Percentiles rank a stretch among this genome's conserved stretches.
phyloP scores from a whole-genome alignment of 1,140 invertebrate species.

The Schlechtendalia chinensis region DNA sequence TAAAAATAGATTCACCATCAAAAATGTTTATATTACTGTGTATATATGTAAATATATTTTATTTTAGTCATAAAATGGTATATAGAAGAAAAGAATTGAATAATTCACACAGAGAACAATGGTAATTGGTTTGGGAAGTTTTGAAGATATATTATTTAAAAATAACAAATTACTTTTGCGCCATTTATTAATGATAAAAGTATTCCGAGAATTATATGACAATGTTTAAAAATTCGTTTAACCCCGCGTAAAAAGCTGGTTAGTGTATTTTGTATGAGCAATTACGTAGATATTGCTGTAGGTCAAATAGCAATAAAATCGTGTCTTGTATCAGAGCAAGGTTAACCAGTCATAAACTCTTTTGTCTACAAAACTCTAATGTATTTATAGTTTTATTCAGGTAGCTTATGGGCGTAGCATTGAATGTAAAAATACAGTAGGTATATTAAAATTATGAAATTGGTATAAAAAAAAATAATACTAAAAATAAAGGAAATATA shows the following conservation, averaged over 20 bases:
- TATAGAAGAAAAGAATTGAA: too few relatives aligned
- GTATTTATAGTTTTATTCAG: background rate
- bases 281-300: constrained; percentile 43
- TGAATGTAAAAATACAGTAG: constrained; percentile 1
- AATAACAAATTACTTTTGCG: background rate
- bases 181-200: background rate
- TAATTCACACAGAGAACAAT: background rate
- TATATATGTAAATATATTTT: too few relatives aligned
- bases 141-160: background rate
- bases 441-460: constrained; percentile 16
- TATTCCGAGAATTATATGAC: background rate
- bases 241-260: constrained; percentile 22
- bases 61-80: too few relatives aligned
- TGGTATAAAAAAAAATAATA: background rate
- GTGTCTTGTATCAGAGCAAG: constrained; percentile 48
- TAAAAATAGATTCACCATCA: too few relatives aligned
- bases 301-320: constrained; percentile 40
- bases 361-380: constrained; percentile 46
- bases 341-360: constrained; percentile 45
- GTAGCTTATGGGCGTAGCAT: constrained; percentile 28
- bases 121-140: background rate
- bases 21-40: too few relatives aligned
- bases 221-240: background rate
- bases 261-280: background rate
- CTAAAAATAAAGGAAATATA: too few relatives aligned